phyloP scores from a whole-genome alignment of 2,113 vertebrate genomes.

The Percina caprodes region DNA sequence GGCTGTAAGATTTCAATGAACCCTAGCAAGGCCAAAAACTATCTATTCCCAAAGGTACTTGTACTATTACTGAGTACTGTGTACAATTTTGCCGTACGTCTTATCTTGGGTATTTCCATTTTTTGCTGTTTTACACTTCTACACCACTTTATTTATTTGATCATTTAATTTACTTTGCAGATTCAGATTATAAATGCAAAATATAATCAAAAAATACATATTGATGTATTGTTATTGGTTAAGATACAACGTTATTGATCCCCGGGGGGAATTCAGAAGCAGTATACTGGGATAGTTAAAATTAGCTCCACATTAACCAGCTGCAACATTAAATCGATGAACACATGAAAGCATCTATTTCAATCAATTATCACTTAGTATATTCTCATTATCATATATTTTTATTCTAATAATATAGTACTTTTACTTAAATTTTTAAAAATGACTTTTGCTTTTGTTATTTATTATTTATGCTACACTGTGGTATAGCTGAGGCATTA shows the following conservation, averaged over 20 bases:
- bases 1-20: slow-evolving; percentile 11
- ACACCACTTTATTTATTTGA: not conserved
- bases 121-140: not conserved
- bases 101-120: not conserved
- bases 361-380: no score
- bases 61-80: not conserved
- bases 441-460: no score
- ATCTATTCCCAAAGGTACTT: not conserved
- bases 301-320: no score
- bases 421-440: no score
- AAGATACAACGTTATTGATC: not conserved
- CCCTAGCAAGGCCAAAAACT: not conserved
- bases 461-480: no score
- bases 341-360: no score
- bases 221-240: not conserved
- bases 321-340: no score
- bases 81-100: not conserved
- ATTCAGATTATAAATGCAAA: not conserved
- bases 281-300: not conserved
- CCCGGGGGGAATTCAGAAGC: not conserved
- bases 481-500: no score
- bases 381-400: no score
- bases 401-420: not conserved
- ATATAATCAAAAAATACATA: not conserved
- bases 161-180: not conserved